Evolutionary conservation across 2,888 invertebrate species (phyloP).

Genomic region (Petrophora chlorosata): DNA sequence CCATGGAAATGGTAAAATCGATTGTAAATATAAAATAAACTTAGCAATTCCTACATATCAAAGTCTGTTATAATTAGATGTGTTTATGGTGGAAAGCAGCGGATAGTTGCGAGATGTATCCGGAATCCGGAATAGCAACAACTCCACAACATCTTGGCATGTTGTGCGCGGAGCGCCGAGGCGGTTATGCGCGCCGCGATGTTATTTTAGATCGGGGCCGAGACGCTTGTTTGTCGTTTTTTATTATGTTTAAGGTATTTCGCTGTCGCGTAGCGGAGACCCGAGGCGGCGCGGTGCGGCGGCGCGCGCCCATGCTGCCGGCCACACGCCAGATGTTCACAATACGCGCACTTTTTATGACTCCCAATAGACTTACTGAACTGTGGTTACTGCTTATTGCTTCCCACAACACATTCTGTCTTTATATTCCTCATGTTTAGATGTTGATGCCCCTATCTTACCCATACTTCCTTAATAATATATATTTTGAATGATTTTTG

Average conservation of each 20-base stretch:
- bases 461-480: background rate
- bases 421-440: too few species aligned
- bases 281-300: slow-evolving; percentile 15
- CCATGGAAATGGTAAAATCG: slow-evolving; percentile 90
- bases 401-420: too few species aligned
- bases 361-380: slow-evolving; percentile 5
- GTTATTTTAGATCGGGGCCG: slow-evolving; percentile 69
- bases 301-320: slow-evolving; percentile 4
- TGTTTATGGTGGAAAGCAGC: background rate
- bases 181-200: slow-evolving; percentile 45
- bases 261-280: slow-evolving; percentile 25
- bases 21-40: slow-evolving; percentile 45
- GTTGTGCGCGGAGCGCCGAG: slow-evolving; percentile 32
- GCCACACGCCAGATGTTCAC: slow-evolving; percentile 27
- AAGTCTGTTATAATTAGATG: background rate
- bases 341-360: slow-evolving; percentile 18
- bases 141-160: slow-evolving; percentile 51
- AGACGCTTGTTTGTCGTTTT: slow-evolving; percentile 55
- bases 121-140: slow-evolving; percentile 38
- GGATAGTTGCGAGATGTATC: background rate
- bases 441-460: too few species aligned
- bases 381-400: too few species aligned
- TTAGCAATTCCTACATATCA: slow-evolving; percentile 4
- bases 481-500: slow-evolving; percentile 3
- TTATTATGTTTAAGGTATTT: slow-evolving; percentile 50